Evolutionary conservation across 92 coral and sea anemone genomes (phyloP).

Genomic region (Parazoanthus darwini): DNA sequence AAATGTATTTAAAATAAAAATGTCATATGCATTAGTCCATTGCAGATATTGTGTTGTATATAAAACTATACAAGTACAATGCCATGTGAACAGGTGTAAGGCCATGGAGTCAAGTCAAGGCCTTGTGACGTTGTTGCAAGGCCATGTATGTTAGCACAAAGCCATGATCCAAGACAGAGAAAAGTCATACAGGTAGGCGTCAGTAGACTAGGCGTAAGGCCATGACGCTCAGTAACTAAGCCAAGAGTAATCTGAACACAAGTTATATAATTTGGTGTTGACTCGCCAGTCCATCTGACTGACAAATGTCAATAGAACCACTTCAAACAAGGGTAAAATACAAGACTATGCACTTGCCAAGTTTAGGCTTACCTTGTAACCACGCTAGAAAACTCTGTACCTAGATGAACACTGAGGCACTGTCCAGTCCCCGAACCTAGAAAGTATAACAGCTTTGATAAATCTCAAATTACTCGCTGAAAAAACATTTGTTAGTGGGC

Average conservation of each 20-base stretch:
- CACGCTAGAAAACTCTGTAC: slow-evolving; percentile 75
- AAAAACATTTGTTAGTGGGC: slow-evolving; percentile 35
- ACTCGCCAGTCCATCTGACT: no score
- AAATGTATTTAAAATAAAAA: no score
- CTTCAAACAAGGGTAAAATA: background rate
- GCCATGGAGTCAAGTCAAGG: background rate
- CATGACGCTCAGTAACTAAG: background rate
- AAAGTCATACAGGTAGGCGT: background rate
- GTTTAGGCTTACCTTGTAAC: slow-evolving; percentile 64
- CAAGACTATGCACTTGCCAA: background rate
- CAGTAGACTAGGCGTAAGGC: background rate
- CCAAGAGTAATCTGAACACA: no score
- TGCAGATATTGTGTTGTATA: background rate
- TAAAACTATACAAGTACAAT: background rate
- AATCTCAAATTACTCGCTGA: background rate
- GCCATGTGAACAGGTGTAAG: background rate
- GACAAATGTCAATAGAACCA: background rate
- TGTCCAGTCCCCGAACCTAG: slow-evolving; percentile 66
- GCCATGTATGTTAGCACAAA: no score
- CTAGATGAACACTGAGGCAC: slow-evolving; percentile 75
- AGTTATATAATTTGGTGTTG: no score
- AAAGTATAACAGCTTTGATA: background rate
- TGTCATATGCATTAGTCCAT: no score
- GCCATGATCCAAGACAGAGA: background rate
- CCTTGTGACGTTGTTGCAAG: no score